Conservation (phyloP, 2,888 invertebrate species). For the Pristionchus exspectatus region DNA sequence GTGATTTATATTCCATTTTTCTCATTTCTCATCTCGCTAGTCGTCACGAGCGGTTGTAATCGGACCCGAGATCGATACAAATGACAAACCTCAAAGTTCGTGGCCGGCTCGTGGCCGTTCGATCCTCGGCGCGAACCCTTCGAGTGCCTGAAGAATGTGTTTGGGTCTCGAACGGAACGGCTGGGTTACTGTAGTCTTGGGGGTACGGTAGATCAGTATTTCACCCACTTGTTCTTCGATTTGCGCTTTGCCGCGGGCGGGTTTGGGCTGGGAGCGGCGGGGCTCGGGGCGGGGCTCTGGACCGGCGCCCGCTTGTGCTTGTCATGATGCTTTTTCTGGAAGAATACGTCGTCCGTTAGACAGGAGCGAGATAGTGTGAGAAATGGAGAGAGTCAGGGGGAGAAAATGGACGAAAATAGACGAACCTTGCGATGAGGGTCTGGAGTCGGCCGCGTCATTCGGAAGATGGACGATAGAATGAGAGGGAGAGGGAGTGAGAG, state of each 20-base stretch:
- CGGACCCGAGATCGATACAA: too few relatives aligned
- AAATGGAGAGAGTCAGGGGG: background rate
- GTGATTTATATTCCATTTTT: background rate
- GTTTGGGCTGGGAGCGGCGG: background rate
- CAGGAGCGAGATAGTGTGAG: background rate
- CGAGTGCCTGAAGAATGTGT: background rate
- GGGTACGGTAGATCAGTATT: background rate
- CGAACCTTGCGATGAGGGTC: conserved; percentile 3
- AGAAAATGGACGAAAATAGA: background rate
- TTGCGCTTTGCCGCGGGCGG: background rate
- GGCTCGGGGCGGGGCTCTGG: background rate
- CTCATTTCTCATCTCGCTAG: too few relatives aligned
- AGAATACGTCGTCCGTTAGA: background rate
- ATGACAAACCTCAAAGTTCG: conserved; percentile 11
- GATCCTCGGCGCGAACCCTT: background rate
- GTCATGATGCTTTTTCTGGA: background rate
- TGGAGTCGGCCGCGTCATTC: conserved; percentile 7
- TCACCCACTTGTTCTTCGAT: conserved; percentile 33
- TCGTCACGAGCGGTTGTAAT: too few relatives aligned
- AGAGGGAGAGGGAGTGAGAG: background rate
- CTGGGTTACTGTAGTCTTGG: background rate
- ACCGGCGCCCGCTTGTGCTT: background rate
- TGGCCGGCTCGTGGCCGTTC: background rate
- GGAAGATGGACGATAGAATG: background rate
- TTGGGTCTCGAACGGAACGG: too few relatives aligned